Percentiles rank a stretch among this genome's conserved stretches.
These are phyloP conservation scores for Drosophila mulleri DNA, from an alignment of 2,888 invertebrate species.

Conservation along the genomic window DNA sequence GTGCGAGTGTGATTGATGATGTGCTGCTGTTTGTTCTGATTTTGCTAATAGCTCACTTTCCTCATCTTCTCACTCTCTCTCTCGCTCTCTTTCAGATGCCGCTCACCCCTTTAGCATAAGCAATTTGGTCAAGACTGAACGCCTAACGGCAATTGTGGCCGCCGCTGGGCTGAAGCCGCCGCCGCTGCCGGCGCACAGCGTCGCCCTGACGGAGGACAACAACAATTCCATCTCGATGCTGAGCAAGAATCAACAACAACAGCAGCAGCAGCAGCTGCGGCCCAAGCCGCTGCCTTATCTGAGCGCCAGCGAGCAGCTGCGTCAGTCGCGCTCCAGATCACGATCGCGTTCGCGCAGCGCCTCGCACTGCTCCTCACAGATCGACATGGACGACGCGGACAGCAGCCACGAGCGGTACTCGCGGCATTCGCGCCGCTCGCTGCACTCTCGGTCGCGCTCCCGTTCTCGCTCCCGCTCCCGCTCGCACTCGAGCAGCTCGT, in stretches of 20 bases:
- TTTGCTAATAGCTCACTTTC: conserved; percentile 51
- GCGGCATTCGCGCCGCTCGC: conserved; percentile 67
- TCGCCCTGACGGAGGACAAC: conserved; percentile 74
- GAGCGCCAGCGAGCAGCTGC: conserved; percentile 83
- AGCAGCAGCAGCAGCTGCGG: conserved; percentile 77
- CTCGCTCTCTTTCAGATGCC: conserved; percentile 87
- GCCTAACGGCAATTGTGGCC: conserved; percentile 86
- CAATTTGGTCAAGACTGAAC: conserved; percentile 88
- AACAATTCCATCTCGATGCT: conserved; percentile 83
- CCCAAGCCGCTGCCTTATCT: conserved; percentile 86
- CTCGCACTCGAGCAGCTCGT: conserved; percentile 85
- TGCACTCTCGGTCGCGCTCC: conserved; percentile 75
- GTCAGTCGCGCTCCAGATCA: conserved; percentile 77
- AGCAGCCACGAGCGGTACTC: conserved; percentile 64
- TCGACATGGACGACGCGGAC: conserved; percentile 81
- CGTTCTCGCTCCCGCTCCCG: conserved; percentile 73
- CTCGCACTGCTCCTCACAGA: conserved; percentile 76
- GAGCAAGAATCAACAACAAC: conserved; percentile 81
- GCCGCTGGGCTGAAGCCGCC: conserved; percentile 84
- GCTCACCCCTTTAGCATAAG: conserved; percentile 93
- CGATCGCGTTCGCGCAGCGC: conserved; percentile 80
- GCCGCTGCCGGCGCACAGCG: conserved; percentile 58
- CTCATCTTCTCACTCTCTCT: neutral
- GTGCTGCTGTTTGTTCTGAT: conserved; percentile 56
- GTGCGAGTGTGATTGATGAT: conserved; percentile 68